Percentiles rank a stretch among this genome's conserved stretches.
phyloP scores from a whole-genome alignment of 30 jellyfish, hydroid and myxozoan genomes.

The Aurelia coerulea region DNA sequence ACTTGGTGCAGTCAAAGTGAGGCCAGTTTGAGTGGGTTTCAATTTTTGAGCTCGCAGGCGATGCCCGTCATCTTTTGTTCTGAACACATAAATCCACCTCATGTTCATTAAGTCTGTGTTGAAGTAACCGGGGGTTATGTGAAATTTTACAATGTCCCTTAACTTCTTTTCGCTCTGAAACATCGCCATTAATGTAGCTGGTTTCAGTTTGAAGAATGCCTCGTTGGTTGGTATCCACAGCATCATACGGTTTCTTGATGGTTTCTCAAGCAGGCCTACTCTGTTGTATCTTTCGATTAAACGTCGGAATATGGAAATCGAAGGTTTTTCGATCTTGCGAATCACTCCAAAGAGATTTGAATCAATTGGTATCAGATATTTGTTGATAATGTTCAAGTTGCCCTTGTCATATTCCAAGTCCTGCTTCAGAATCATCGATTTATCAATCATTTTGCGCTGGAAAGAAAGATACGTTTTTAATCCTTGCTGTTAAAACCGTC shows the following conservation, averaged over 20 bases:
- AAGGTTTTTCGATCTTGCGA: constrained; percentile 32
- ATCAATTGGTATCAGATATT: constrained; percentile 48
- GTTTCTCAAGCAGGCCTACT: constrained; percentile 16
- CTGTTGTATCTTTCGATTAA: constrained; percentile 17
- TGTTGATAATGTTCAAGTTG: constrained; percentile 52
- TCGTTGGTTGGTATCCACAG: constrained; percentile 60
- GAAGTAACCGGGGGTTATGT: constrained; percentile 75
- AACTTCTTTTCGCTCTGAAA: constrained; percentile 13
- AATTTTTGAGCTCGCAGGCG: constrained; percentile 49
- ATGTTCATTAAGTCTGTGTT: constrained; percentile 60
- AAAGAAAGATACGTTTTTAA: neutral
- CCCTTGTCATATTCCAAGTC: constrained; percentile 44
- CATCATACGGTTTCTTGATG: constrained; percentile 22
- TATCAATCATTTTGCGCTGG: constrained; percentile 37
- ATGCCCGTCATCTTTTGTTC: constrained; percentile 23
- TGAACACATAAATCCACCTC: constrained; percentile 60
- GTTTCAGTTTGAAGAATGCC: constrained; percentile 35
- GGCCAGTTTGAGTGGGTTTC: constrained; percentile 33
- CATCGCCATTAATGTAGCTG: constrained; percentile 19
- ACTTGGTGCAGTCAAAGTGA: neutral
- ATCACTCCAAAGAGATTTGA: constrained; percentile 29
- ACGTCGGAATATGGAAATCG: constrained; percentile 29
- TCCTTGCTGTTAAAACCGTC: neutral
- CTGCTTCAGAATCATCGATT: constrained; percentile 4
- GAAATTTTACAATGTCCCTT: constrained; percentile 43